A percentile compares a stretch with the other conserved stretches of the same genome.
phyloP scores from a whole-genome alignment of 2,888 invertebrate genomes.

The Drosophila lacicola region DNA sequence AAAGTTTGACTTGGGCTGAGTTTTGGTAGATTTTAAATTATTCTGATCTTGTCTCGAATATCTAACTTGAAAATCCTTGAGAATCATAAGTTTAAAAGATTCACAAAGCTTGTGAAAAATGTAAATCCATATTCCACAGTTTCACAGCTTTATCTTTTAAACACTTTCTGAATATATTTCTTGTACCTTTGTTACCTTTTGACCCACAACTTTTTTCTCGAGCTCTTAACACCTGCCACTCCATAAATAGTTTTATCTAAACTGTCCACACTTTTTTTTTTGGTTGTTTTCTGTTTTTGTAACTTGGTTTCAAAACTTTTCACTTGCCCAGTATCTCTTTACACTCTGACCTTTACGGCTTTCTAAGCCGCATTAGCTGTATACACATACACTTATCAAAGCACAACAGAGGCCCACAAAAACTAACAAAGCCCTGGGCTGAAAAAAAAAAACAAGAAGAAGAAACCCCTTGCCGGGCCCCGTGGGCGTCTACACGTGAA shows the following conservation, averaged over 20 bases:
- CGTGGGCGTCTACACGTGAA: slow-evolving; percentile 30
- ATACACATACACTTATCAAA: slow-evolving; percentile 28
- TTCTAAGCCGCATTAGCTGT: slow-evolving; percentile 41
- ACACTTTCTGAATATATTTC: too few species aligned
- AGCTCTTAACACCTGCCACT: not conserved
- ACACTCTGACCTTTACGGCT: slow-evolving; percentile 37
- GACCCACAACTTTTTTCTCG: not conserved
- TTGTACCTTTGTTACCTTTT: too few species aligned
- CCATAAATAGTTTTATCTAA: slow-evolving; percentile 9
- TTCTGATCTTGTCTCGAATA: too few species aligned
- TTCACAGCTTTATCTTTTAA: too few species aligned
- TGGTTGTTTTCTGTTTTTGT: not conserved
- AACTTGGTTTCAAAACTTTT: slow-evolving; percentile 13
- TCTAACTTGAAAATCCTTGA: too few species aligned
- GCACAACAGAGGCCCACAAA: slow-evolving; percentile 15
- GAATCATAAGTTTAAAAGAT: too few species aligned
- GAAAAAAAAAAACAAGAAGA: too few species aligned
- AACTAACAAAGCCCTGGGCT: slow-evolving; percentile 7
- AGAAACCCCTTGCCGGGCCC: slow-evolving; percentile 2
- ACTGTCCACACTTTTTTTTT: not conserved
- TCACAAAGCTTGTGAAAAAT: too few species aligned
- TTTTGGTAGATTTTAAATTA: too few species aligned
- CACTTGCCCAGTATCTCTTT: slow-evolving; percentile 14
- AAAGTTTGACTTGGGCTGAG: too few species aligned
- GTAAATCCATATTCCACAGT: too few species aligned